Conservation (phyloP, 2,113 vertebrate species). For the cat (Felis catus) region DNA sequence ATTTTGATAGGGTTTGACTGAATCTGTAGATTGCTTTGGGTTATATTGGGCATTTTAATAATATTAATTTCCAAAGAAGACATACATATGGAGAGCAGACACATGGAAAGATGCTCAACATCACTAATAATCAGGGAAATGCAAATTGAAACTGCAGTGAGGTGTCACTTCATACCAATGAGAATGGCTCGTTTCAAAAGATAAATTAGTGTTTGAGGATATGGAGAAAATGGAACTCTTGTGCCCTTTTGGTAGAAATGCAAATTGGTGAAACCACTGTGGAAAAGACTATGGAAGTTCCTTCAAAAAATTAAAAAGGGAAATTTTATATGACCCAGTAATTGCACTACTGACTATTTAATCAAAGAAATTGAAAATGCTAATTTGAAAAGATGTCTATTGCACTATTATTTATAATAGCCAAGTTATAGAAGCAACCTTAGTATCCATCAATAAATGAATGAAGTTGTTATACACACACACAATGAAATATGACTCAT, state of each 20-base stretch:
- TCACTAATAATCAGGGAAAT: neutral
- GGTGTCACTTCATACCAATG: neutral
- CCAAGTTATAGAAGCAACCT: neutral
- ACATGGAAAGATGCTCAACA: neutral
- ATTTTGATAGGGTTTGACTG: neutral
- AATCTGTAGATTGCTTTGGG: neutral
- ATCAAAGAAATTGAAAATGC: neutral
- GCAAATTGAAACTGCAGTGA: neutral
- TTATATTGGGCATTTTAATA: neutral
- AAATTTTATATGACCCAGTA: neutral
- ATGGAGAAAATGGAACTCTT: neutral
- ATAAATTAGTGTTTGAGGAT: neutral
- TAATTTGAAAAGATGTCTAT: neutral
- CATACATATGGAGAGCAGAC: neutral
- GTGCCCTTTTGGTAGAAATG: neutral
- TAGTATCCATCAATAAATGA: neutral
- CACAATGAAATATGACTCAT: neutral
- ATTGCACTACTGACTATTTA: neutral
- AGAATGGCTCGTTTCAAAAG: neutral
- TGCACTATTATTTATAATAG: neutral
- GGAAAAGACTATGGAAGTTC: neutral
- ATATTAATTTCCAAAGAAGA: neutral
- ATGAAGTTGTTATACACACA: neutral
- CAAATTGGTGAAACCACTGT: neutral
- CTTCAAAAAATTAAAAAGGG: neutral